A percentile compares a stretch with the other conserved stretches of the same genome.
phyloP scores from a whole-genome alignment of 2,888 invertebrate species.

The Lasioglossum morio region DNA sequence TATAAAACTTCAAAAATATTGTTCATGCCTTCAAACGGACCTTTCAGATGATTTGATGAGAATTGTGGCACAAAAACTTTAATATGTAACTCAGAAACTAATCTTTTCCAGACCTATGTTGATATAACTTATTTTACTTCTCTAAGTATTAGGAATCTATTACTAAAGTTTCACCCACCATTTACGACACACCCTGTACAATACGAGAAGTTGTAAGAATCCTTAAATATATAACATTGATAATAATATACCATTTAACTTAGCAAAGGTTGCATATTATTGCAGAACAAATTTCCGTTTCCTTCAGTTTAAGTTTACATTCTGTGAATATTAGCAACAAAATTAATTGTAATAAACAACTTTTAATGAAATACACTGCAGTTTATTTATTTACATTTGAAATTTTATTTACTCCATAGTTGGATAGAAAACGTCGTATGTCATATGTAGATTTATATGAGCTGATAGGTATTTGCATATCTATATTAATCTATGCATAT shows the following conservation, averaged over 20 bases:
- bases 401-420: conserved; percentile 34
- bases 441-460: conserved; percentile 13
- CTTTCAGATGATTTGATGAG: no score
- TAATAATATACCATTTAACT: conserved; percentile 27
- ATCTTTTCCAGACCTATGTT: no score
- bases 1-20: no score
- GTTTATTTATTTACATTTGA: conserved; percentile 53
- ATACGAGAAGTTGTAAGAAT: background rate
- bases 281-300: conserved; percentile 25
- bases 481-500: conserved; percentile 25
- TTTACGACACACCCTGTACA: background rate
- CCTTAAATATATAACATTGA: conserved; percentile 32
- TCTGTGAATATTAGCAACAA: conserved; percentile 46
- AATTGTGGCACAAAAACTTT: no score
- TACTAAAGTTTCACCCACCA: no score
- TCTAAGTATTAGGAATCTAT: no score
- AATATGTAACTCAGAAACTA: no score
- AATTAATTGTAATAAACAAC: conserved; percentile 58
- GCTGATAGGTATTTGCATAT: background rate
- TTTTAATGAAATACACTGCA: conserved; percentile 50
- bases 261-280: conserved; percentile 22
- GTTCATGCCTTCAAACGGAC: no score
- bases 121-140: no score
- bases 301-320: conserved; percentile 38
- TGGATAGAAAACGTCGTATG: conserved; percentile 24